These are phyloP conservation scores for Eumacrocentrus americanus DNA, from an alignment of 2,888 invertebrate genomes.

Conservation along the genomic window DNA sequence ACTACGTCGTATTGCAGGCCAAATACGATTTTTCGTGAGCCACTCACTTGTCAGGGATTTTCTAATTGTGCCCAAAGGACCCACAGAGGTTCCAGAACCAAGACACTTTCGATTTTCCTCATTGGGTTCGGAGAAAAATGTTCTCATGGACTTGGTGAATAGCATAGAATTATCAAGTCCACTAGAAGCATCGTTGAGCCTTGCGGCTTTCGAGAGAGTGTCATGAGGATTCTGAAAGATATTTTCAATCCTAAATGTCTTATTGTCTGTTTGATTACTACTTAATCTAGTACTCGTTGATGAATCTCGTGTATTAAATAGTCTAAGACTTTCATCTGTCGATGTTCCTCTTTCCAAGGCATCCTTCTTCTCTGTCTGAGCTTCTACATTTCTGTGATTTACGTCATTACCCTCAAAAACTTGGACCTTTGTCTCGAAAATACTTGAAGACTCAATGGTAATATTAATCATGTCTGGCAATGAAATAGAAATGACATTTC, in stretches of 20 bases:
- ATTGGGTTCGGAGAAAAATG: conserved; percentile 40
- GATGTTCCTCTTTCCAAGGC: conserved; percentile 30
- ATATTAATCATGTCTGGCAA: conserved; percentile 52
- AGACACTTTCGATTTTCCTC: conserved; percentile 33
- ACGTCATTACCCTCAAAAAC: conserved; percentile 38
- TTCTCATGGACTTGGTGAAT: conserved; percentile 49
- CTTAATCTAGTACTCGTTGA: conserved; percentile 32
- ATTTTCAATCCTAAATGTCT: conserved; percentile 50
- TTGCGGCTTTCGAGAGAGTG: neutral
- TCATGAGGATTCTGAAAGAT: conserved; percentile 46
- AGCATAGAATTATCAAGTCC: conserved; percentile 41
- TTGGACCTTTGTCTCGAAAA: conserved; percentile 48
- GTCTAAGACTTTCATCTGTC: conserved; percentile 30
- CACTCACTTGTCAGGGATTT: conserved; percentile 24
- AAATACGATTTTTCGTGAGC: conserved; percentile 19
- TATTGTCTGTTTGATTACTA: conserved; percentile 43
- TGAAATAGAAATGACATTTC: conserved; percentile 51
- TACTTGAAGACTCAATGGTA: conserved; percentile 49
- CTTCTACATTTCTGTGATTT: conserved; percentile 36
- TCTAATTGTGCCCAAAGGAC: conserved; percentile 12
- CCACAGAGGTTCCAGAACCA: conserved; percentile 2
- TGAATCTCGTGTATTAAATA: conserved; percentile 32
- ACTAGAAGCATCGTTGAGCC: neutral
- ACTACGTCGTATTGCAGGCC: conserved; percentile 31
- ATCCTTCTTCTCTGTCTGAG: conserved; percentile 44